Evolutionary conservation across 2,888 invertebrate species (phyloP), one percentile per base, ranked within the genome.

Genomic region (Blomia tropicalis): DNA sequence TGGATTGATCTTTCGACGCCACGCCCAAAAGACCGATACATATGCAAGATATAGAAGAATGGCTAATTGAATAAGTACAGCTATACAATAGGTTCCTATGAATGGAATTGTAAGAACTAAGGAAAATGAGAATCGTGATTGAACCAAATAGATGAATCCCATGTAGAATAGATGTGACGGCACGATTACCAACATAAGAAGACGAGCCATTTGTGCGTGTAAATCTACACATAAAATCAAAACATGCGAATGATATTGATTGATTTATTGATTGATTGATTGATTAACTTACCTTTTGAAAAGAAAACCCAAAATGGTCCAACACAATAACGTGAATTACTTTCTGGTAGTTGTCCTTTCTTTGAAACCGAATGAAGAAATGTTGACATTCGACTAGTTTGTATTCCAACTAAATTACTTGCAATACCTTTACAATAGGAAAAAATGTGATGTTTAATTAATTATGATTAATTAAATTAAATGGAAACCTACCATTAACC

Each of bases 371-470:
- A 51, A 71, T 91, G 89, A 60, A 89, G 77, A 66, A 83, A 81
- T 5, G 90, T 91, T 19, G 89, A 88, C 66, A 90, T 79, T 68
- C 89, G 79, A 70, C 86, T 86, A 5, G 89, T 87, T 76, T 90
- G 90, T 14, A 91, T 88, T 47, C 90, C 90, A 4, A 85, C 90
- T 74, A 90, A 80, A 73, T 90, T 90, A 5, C 90, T 90, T 56
- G 90, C 90, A 64, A 89, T 88, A 47, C 77, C 77, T 64, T 43
- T 17, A 22, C 53, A 31, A 56, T 31, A 56, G 7, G 19, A 27
- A 36, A 36, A 56, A 31, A 27, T 56, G 29, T 11, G 17, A n/a
- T n/a, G n/a, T n/a, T n/a, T 11, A 30, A 11, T 27, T 25, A 53
- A 58, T 7, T 19, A 53, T 17, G 5, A 17, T 53, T 14, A 59